Percentiles rank a stretch among this genome's conserved stretches.
These are phyloP conservation scores for Fregata magnificens DNA, from an alignment of 2,113 vertebrate genomes.

Conservation along the genomic window DNA sequence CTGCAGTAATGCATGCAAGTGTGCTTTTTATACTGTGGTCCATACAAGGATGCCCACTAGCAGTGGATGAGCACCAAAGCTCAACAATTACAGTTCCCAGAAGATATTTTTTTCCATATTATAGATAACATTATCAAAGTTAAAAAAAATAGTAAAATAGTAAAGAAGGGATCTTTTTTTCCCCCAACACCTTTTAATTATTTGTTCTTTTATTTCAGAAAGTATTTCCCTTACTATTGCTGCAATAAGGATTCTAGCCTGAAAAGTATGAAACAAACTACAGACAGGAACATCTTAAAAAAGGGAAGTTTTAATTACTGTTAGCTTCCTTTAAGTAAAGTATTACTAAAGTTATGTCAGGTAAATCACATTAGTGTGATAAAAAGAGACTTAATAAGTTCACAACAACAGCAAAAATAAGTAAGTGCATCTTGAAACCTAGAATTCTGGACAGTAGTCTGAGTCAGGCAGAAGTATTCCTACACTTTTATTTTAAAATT, in stretches of 20 bases:
- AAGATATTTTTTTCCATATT: not conserved
- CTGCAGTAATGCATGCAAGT: accelerated
- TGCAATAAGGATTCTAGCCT: not conserved
- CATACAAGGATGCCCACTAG: not conserved
- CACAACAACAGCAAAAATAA: not conserved
- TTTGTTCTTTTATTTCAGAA: not conserved
- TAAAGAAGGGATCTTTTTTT: not conserved
- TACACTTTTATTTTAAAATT: not conserved
- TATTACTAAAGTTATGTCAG: not conserved
- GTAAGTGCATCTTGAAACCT: not conserved
- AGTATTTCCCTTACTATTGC: not conserved
- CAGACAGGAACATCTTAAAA: not conserved
- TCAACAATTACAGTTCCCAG: not conserved
- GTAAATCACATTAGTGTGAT: not conserved
- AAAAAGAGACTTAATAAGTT: not conserved
- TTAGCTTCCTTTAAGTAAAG: not conserved
- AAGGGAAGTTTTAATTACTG: not conserved
- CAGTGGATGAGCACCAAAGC: not conserved
- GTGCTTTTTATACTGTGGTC: not conserved
- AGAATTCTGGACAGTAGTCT: not conserved
- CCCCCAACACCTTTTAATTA: not conserved
- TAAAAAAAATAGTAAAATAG: not conserved
- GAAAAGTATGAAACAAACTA: not conserved
- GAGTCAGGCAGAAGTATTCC: not conserved
- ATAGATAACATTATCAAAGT: not conserved